Percentiles rank a stretch among this genome's conserved stretches.
These are phyloP conservation scores for Aporophyla lueneburgensis DNA, from an alignment of 2,888 invertebrate genomes.

Conservation along the genomic window DNA sequence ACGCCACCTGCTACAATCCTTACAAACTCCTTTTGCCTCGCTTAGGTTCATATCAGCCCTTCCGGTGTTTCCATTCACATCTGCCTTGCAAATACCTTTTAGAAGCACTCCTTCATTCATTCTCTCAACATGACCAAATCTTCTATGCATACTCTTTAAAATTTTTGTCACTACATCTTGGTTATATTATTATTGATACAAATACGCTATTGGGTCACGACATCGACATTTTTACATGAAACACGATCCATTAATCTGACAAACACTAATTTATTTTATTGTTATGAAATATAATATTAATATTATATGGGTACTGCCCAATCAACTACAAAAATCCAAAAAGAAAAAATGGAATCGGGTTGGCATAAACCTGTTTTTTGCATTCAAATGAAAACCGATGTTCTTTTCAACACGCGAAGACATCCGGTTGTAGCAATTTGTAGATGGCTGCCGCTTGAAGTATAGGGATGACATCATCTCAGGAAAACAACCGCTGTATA, in stretches of 20 bases:
- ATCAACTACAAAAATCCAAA: conserved; percentile 6
- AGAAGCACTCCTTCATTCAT: too few species aligned
- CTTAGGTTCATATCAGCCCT: too few species aligned
- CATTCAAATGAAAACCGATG: background rate
- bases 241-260: conserved; percentile 23
- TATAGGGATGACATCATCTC: conserved; percentile 41
- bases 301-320: conserved; percentile 23
- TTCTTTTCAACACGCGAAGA: conserved; percentile 7
- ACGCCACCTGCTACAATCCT: too few species aligned
- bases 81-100: too few species aligned
- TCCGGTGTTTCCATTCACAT: too few species aligned
- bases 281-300: too few species aligned
- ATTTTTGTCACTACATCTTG: too few species aligned
- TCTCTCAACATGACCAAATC: too few species aligned
- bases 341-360: background rate
- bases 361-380: conserved; percentile 23
- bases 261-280: conserved; percentile 29
- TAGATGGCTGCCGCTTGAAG: background rate
- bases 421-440: conserved; percentile 33
- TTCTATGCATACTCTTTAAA: too few species aligned
- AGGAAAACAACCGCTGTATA: conserved; percentile 25
- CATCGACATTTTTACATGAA: conserved; percentile 17
- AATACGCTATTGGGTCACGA: conserved; percentile 6
- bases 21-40: too few species aligned
- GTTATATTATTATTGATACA: background rate